Conservation (phyloP, 2,888 invertebrate genomes). For the Noctua janthina region DNA sequence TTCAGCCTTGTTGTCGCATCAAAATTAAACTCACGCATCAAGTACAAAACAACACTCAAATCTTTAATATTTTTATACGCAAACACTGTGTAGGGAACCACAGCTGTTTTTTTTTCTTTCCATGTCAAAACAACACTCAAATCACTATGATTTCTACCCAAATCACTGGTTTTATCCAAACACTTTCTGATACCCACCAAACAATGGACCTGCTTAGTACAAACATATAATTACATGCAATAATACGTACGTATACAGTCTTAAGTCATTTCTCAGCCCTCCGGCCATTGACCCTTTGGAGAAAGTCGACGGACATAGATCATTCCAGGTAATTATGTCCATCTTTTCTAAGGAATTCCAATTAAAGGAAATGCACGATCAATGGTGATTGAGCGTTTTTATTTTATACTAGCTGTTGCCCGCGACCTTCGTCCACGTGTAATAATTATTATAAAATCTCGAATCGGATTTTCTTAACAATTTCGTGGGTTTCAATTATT, state of each 20-base stretch:
- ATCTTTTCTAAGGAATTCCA: conserved; percentile 49
- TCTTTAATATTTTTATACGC: no score
- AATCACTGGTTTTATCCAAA: not conserved
- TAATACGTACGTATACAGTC: conserved; percentile 9
- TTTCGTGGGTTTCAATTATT: no score
- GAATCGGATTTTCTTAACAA: no score
- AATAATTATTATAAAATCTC: no score
- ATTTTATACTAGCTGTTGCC: not conserved
- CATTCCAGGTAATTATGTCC: conserved; percentile 51
- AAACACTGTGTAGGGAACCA: no score
- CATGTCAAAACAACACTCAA: no score
- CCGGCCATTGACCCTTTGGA: conserved; percentile 40
- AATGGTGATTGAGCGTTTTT: conserved; percentile 42
- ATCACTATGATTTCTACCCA: no score
- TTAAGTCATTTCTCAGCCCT: conserved; percentile 37
- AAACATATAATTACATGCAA: conserved; percentile 13
- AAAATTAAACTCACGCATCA: not conserved
- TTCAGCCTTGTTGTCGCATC: not conserved
- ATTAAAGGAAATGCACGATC: conserved; percentile 42
- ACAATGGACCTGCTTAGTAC: conserved; percentile 15
- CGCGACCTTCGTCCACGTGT: no score
- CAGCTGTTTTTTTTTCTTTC: no score
- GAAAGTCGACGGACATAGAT: conserved; percentile 58
- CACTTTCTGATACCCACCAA: conserved; percentile 17
- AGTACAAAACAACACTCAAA: not conserved